Evolutionary conservation across 2,797 vertebrate species (phyloP).

Genomic region (Sebastes dallii): DNA sequence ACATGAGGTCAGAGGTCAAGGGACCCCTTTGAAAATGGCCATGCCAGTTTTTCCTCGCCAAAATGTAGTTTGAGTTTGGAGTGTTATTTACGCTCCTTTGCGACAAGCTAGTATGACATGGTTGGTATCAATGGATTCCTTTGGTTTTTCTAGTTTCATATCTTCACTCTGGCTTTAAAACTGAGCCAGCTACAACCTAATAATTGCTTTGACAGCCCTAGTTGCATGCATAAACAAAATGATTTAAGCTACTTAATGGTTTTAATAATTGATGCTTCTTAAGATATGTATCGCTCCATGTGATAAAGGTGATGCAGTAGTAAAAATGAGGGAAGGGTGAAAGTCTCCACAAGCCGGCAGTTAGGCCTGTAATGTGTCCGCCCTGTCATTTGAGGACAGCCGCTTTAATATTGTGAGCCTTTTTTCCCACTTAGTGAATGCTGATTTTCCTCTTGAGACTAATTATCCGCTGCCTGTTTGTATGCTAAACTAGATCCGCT

Average conservation of each 20-base stretch:
- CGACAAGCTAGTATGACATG: too few species aligned
- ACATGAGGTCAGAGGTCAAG: rapidly evolving
- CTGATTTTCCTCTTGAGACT: slow-evolving; percentile 68
- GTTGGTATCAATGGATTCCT: too few species aligned
- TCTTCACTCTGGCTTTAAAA: too few species aligned
- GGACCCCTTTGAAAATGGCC: too few species aligned
- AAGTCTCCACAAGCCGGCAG: neutral
- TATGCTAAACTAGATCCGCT: slow-evolving; percentile 56
- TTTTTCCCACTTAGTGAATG: slow-evolving; percentile 11
- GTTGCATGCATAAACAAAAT: too few species aligned
- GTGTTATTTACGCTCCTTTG: too few species aligned
- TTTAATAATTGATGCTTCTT: neutral
- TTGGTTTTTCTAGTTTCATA: too few species aligned
- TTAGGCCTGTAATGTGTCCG: slow-evolving; percentile 1
- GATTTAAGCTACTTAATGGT: neutral
- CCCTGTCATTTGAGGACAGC: slow-evolving; percentile 24
- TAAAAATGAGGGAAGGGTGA: neutral
- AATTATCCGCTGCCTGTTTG: slow-evolving; percentile 70
- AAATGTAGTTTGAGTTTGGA: too few species aligned
- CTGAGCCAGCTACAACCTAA: too few species aligned
- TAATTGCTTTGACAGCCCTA: too few species aligned
- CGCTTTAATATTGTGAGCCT: slow-evolving; percentile 24
- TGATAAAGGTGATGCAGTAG: neutral
- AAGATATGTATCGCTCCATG: neutral
- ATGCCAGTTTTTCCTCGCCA: too few species aligned